Base-by-base conservation (phyloP, 2,113 vertebrate species). In the Hippolais icterina region DNA sequence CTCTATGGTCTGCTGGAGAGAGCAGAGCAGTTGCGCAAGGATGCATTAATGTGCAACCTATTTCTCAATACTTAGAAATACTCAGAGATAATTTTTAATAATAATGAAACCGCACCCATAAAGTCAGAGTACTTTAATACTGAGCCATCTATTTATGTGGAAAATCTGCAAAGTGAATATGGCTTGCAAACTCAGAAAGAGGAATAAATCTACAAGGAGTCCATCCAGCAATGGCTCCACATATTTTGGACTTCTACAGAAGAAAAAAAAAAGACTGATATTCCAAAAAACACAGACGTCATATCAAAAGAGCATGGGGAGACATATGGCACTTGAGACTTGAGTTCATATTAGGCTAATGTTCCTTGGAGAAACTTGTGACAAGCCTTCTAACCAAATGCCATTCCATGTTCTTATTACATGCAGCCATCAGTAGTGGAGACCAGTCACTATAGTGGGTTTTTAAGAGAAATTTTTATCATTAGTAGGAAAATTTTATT, bases 1-100 rank as follows among this genome's bases (percentile, higher is more conserved):
- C 22, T 59, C 47, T 1, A 0, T 11, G 33, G 10, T 27, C 57
- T 71, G 47, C 47, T 0, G 1, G 39, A 33, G 22, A 37, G 16
- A 6, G 11, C 42, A 60, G 39, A 77, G 44, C 19, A 75, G 28
- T 18, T 52, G 29, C 25, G 50, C 12, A 27, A 50, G 35, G 25
- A 50, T 28, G 11, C 5, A 37, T 33, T 56, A 35, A 4, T 23
- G n/a, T 47, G 19, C 44, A 82, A 24, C 8, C 28, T 24, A 16
- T 65, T 78, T 44, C 12, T 41, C 16, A 75, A 31, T 35, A 47
- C 14, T 35, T 19, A 56, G 15, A 84, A 60, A 39, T 49, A 53
- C 12, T 12, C 46, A 31, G 10, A 39, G 46, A 53, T 37, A 23
- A 18, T 13, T 59, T 10, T 35, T 72, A 68, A 56, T 31, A 59